Percentiles rank a stretch among this genome's conserved stretches.
Conservation (phyloP, 1,140 invertebrate genomes). For the Heliconius hermathena region DNA sequence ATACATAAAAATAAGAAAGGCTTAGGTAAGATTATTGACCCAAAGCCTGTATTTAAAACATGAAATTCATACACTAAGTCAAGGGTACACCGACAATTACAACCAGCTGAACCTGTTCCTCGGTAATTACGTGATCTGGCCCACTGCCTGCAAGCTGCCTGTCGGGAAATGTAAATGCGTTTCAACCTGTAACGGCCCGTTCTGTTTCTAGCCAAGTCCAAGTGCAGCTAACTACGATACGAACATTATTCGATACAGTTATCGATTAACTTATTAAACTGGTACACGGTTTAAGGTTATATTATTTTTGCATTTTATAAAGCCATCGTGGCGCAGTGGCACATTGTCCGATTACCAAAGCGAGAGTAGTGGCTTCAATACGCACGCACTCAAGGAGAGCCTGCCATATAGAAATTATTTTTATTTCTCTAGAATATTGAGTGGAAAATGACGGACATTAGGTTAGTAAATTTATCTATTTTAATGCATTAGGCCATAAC, state of each 20-base stretch:
- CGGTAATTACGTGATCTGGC: constrained; percentile 3
- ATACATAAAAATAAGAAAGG: neutral
- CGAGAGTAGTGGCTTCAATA: no score
- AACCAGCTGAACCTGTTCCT: constrained; percentile 3
- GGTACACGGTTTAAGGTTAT: no score
- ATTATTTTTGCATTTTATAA: no score
- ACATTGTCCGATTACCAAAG: no score
- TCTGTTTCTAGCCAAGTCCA: neutral
- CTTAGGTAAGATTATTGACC: neutral
- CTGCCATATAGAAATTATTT: no score
- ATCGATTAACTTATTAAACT: neutral
- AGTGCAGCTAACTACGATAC: neutral
- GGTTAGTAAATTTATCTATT: no score
- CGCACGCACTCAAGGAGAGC: no score
- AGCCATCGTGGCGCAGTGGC: no score
- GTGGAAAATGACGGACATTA: no score
- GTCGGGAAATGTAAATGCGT: constrained; percentile 12
- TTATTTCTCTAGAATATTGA: no score
- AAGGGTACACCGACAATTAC: neutral
- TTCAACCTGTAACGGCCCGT: constrained; percentile 1
- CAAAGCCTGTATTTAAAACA: neutral
- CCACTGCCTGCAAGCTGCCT: neutral
- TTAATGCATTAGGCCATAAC: no score
- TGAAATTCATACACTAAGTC: constrained; percentile 10
- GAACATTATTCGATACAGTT: neutral